Percentiles rank a stretch among this genome's conserved stretches.
Conservation (phyloP, 1,140 invertebrate species). For the Platyscapa corneri region DNA sequence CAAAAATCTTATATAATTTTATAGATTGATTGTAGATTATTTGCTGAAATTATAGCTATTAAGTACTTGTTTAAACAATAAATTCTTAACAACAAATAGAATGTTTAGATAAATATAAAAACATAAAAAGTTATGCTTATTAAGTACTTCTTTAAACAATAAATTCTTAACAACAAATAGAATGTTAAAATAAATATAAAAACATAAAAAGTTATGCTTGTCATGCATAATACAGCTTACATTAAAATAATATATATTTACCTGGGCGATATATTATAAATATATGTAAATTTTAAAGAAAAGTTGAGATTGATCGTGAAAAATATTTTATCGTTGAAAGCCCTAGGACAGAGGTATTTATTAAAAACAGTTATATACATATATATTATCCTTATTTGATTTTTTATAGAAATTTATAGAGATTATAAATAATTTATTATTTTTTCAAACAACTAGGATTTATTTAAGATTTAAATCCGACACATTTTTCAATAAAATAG, state of each 20-base stretch:
- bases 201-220: not conserved
- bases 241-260: not conserved
- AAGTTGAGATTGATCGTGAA: not conserved
- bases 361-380: not conserved
- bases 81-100: not conserved
- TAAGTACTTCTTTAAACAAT: not conserved
- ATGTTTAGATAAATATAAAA: not conserved
- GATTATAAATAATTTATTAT: not conserved
- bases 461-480: not conserved
- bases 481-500: not conserved
- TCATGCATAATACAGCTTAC: not conserved
- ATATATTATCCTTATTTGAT: not conserved
- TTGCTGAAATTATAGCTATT: not conserved
- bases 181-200: not conserved
- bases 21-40: not conserved
- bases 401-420: constrained; percentile 9
- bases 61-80: not conserved
- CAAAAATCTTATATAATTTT: not conserved
- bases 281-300: not conserved
- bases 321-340: not conserved
- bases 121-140: not conserved
- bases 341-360: not conserved
- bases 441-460: not conserved
- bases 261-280: not conserved
- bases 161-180: not conserved